These are phyloP conservation scores for Melanostigma gelatinosum DNA, from an alignment of 2,113 vertebrate species.

Conservation along the genomic window DNA sequence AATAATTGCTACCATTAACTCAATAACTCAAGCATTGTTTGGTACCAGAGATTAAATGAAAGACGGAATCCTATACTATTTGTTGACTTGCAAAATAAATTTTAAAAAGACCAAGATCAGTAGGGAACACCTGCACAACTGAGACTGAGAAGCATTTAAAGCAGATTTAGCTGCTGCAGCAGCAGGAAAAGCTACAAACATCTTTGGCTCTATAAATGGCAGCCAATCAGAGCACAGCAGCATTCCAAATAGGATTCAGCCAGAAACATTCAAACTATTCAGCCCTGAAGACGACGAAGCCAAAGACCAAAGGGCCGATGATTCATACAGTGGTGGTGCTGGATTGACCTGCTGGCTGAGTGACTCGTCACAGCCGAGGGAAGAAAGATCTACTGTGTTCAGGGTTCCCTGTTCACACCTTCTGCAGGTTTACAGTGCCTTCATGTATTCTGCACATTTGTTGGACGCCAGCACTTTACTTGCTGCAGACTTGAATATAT, in stretches of 20 bases:
- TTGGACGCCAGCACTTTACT: neutral
- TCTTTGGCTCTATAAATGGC: neutral
- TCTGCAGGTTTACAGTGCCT: neutral
- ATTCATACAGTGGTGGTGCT: slow-evolving; percentile 16
- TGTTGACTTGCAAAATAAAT: neutral
- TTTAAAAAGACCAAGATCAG: neutral
- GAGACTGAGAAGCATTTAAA: neutral
- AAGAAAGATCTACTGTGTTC: neutral
- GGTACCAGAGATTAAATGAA: neutral
- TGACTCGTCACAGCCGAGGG: slow-evolving; percentile 9
- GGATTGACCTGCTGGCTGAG: slow-evolving; percentile 19
- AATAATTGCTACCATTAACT: neutral
- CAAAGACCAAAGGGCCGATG: neutral
- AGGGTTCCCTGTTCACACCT: neutral
- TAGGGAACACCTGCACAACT: neutral
- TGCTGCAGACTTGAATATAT: neutral
- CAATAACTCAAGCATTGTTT: neutral
- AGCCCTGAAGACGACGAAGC: neutral
- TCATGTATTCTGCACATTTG: neutral
- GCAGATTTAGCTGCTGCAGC: neutral
- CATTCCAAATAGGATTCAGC: neutral
- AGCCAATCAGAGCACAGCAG: neutral
- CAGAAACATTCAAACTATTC: neutral
- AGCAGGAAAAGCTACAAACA: neutral
- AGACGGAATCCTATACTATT: neutral